Conservation (phyloP, 2,113 vertebrate genomes). For the Cygnus buccinator region DNA sequence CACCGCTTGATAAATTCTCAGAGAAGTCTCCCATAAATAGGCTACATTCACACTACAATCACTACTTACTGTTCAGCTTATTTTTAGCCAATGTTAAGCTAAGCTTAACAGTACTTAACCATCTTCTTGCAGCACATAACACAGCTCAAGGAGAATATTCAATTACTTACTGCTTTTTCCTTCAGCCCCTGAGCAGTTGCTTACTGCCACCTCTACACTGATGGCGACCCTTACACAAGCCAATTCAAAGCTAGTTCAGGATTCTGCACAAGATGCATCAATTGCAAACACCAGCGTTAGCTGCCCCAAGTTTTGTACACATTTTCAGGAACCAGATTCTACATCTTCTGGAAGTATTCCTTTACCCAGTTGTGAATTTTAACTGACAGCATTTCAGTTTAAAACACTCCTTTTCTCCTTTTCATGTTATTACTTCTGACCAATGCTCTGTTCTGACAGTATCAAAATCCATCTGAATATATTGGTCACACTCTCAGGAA, state of each 20-base stretch:
- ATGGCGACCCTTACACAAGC: fast-evolving
- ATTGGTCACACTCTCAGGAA: background rate
- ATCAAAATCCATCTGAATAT: background rate
- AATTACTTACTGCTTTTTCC: background rate
- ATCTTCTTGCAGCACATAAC: background rate
- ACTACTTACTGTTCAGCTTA: background rate
- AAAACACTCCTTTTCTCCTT: background rate
- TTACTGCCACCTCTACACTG: background rate
- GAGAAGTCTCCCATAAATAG: background rate
- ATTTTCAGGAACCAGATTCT: background rate
- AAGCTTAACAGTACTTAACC: background rate
- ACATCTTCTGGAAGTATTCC: background rate
- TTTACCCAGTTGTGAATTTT: background rate
- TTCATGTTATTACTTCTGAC: background rate
- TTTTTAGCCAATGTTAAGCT: background rate
- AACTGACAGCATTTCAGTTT: background rate
- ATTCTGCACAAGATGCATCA: background rate
- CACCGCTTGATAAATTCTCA: background rate
- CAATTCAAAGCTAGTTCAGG: background rate
- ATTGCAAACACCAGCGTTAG: background rate
- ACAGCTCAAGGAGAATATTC: background rate
- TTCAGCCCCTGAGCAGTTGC: background rate
- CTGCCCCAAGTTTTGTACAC: background rate
- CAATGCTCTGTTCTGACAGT: background rate
- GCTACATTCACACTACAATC: background rate